These are phyloP conservation scores for Tenrec ecaudatus DNA, from an alignment of 2,113 vertebrate species.

Conservation along the genomic window DNA sequence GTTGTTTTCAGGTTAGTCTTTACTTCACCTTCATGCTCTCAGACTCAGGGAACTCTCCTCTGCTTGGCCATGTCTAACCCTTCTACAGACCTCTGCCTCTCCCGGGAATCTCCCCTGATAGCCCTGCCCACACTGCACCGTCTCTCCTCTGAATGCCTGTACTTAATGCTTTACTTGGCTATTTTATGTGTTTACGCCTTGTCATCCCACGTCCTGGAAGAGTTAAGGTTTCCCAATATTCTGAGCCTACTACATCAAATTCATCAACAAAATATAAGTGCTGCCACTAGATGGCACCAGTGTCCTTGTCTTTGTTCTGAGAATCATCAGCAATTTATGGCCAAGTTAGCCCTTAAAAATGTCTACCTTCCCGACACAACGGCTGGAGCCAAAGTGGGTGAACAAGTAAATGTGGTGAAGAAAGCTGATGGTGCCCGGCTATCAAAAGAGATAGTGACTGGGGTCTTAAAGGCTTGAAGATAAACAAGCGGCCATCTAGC, in stretches of 20 bases:
- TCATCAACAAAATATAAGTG: neutral
- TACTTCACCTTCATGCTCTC: slow-evolving; percentile 32
- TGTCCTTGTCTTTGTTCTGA: neutral
- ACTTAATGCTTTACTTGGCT: slow-evolving; percentile 4
- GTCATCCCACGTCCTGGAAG: neutral
- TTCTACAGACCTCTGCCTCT: slow-evolving; percentile 18
- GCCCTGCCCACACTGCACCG: neutral
- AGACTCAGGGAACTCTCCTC: slow-evolving; percentile 40
- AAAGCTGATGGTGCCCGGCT: no score
- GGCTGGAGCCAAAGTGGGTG: no score
- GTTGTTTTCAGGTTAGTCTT: slow-evolving; percentile 19
- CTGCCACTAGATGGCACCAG: slow-evolving; percentile 68
- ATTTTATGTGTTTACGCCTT: slow-evolving; percentile 10
- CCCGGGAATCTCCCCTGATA: neutral
- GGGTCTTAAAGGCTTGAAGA: no score
- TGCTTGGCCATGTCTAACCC: neutral
- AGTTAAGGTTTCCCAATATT: neutral
- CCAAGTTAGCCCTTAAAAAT: neutral
- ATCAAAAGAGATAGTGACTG: no score
- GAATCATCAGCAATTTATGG: slow-evolving; percentile 29
- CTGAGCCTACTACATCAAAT: neutral
- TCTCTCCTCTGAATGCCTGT: slow-evolving; percentile 15
- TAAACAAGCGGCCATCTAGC: no score
- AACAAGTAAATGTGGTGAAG: no score
- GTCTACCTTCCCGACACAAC: no score